Percentiles rank a stretch among this genome's conserved stretches.
These are phyloP conservation scores for Geotrypetes seraphini DNA, from an alignment of 2,797 vertebrate genomes.

Conservation along the genomic window DNA sequence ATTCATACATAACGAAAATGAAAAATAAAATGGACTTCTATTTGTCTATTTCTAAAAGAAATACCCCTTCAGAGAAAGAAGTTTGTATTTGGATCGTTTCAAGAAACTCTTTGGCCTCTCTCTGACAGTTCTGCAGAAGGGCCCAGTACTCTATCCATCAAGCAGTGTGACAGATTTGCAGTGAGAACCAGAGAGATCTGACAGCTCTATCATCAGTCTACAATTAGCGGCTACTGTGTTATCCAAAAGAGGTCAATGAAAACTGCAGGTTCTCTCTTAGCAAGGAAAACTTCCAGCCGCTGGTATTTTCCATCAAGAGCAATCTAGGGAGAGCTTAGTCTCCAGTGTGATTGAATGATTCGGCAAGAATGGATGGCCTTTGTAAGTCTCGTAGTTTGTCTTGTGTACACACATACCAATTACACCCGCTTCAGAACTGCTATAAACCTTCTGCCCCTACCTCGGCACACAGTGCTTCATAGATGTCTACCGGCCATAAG, in stretches of 20 bases:
- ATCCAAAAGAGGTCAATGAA: slow-evolving; percentile 6
- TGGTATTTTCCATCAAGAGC: slow-evolving; percentile 7
- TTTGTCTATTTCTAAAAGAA: too few species aligned
- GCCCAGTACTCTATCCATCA: slow-evolving; percentile 7
- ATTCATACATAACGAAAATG: too few species aligned
- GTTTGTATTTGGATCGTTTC: too few species aligned
- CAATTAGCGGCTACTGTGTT: slow-evolving; percentile 18
- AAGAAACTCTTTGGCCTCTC: neutral
- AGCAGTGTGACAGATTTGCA: slow-evolving; percentile 6
- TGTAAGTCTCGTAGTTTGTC: slow-evolving; percentile 7
- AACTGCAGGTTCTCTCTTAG: neutral
- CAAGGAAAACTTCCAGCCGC: neutral
- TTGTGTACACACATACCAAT: slow-evolving; percentile 3
- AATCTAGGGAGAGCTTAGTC: slow-evolving; percentile 6
- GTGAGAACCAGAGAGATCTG: slow-evolving; percentile 9
- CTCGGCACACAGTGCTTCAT: too few species aligned
- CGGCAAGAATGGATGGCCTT: neutral
- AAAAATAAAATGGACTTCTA: too few species aligned
- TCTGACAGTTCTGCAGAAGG: rapidly evolving
- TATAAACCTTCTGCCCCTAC: too few species aligned
- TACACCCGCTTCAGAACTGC: neutral
- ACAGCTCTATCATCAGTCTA: neutral
- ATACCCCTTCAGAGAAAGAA: too few species aligned
- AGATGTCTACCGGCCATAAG: too few species aligned
- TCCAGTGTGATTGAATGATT: neutral